Evolutionary conservation across 2,888 invertebrate genomes (phyloP), one percentile per base, ranked within the genome.

Genomic region (Pyrrhia umbra): DNA sequence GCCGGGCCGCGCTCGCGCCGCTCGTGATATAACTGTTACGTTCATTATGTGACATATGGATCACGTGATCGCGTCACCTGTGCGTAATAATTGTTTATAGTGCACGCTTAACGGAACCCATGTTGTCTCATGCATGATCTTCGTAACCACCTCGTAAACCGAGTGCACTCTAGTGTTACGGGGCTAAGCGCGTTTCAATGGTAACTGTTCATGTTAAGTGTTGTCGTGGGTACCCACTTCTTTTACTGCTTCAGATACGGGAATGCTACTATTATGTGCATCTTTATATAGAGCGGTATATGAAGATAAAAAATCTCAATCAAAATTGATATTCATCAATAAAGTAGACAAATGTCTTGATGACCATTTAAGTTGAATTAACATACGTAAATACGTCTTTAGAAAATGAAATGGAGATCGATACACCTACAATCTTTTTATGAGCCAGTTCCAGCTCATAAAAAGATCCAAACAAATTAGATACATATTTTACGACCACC

Each of bases 21-120:
- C 75, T 81, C 87, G 76, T 90, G 89, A 89, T 88, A 85, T 91
- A 92, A 92, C 93, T 88, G 92, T 93, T 87, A 87, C 86, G 61
- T 78, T 83, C 88, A 92, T 93, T 92, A 92, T 89, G 92, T 85
- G 92, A 91, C 91, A 92, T 88, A 88, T 85, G 85, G 84, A 85
- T 87, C 87, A 86, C 86, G 87, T 90, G 88, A 88, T 74, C 83
- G 72, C 85, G 81, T 83, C 84, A 81, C 74, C 69, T 77, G 73
- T 69, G 77, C 79, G 83, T 83, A 80, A 83, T 90, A 86, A 89
- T 89, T 85, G 82, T 79, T 76, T 67, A 18, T 67, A 76, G 74
- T 65, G 67, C 50, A 64, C 21, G 40, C 49, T 63, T 81, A 79
- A 79, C 77, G 77, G 76, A 66, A 81, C 61, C 59, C 71, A 47